Evolutionary conservation across 2,797 vertebrate species (phyloP).

Genomic region (Otus scops): DNA sequence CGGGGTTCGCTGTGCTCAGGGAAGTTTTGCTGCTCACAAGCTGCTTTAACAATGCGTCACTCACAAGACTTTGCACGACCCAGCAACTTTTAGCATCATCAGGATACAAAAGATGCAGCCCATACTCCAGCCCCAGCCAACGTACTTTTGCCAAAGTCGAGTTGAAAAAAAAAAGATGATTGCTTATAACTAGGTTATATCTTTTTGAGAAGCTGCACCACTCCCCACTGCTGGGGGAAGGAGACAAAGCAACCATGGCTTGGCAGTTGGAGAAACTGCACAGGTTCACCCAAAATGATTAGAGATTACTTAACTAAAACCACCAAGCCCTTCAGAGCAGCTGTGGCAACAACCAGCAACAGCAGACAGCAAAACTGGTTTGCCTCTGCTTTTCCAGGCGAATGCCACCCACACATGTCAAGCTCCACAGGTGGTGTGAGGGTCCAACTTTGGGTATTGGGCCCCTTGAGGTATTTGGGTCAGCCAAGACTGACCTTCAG

Average conservation of each 20-base stretch:
- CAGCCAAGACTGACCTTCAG: not conserved
- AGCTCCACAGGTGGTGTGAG: not conserved
- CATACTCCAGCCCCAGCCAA: not conserved
- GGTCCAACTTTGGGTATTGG: rapidly evolving
- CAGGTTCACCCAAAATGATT: not conserved
- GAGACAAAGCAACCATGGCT: rapidly evolving
- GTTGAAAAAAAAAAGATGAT: not conserved
- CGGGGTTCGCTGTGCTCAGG: not conserved
- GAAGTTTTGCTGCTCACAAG: not conserved
- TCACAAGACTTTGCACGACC: not conserved
- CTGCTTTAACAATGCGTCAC: not conserved
- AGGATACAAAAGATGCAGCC: not conserved
- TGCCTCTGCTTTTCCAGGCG: not conserved
- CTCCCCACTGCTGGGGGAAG: not conserved
- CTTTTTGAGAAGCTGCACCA: rapidly evolving
- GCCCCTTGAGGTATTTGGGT: not conserved
- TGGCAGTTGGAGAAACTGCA: not conserved
- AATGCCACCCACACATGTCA: rapidly evolving
- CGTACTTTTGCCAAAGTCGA: not conserved
- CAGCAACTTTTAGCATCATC: not conserved
- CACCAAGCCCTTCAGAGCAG: not conserved
- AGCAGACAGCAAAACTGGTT: not conserved
- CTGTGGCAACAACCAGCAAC: not conserved
- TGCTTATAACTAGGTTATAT: not conserved
- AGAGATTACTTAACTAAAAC: not conserved